Evolutionary conservation across 2,797 vertebrate genomes (phyloP), one percentile per base, ranked within the genome.

Genomic region (Cercopithecus diana): DNA sequence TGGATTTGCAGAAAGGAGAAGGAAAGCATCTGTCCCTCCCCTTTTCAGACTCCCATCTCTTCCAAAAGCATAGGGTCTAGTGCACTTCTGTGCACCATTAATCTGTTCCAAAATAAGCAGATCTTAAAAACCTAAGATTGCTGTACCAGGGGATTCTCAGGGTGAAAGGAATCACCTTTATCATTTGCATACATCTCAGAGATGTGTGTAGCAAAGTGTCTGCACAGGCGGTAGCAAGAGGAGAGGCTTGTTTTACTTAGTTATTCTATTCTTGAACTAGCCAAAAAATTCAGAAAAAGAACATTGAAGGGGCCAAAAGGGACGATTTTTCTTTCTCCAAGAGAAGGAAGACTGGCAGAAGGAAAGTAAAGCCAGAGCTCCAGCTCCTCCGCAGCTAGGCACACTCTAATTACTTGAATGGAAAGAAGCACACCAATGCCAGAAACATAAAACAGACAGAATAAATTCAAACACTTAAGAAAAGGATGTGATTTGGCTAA

Each of bases 401-500:
- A 75, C 24, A 43, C 41, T 81, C 20, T 79, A 95, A 93, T 96
- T 83, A 95, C 90, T 85, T 96, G 95, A 97, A 87, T 61, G 50
- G 85, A 83, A 90, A 95, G 79, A 94, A 13, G n/a, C 52, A 12
- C 58, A 55, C 73, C 41, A 58, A 90, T 86, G 88, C 84, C 93
- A 95, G 83, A 82, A 92, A 92, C 70, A 97, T 50, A 88, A 97
- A 95, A 88, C 61, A 96, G 45, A 95, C 17, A 75, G 80, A 95
- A 96, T 83, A 77, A 93, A 97, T 96, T 67, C 81, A 91, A 96
- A 96, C 75, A 91, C 96, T 86, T 92, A 75, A 96, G 92, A 67
- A 96, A 93, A 91, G 82, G 79, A 95, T 96, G 90, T 81, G 82
- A 96, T 95, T 96, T 97, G 96, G 95, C 92, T 91, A 88, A 83